Evolutionary conservation across 2,888 invertebrate species (phyloP).

Genomic region (Euzophera pinguis): DNA sequence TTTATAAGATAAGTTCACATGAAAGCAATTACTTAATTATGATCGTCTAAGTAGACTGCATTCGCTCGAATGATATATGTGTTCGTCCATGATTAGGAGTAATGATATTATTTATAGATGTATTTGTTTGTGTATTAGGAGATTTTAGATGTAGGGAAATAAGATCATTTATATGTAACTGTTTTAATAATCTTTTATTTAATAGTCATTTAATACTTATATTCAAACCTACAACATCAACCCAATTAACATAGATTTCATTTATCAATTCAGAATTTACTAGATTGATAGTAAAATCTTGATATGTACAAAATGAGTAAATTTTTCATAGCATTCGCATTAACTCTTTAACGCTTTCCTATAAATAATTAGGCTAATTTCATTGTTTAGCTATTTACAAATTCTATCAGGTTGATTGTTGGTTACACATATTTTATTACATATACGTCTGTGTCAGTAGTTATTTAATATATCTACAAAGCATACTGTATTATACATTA

Average conservation of each 20-base stretch:
- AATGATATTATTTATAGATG: constrained; percentile 64
- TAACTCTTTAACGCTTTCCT: constrained; percentile 43
- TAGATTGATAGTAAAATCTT: background rate
- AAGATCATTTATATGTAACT: constrained; percentile 31
- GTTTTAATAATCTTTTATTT: constrained; percentile 8
- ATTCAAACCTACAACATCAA: background rate
- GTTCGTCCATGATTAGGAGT: constrained; percentile 75
- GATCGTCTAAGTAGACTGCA: constrained; percentile 72
- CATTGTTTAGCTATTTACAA: constrained; percentile 66
- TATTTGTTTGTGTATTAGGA: constrained; percentile 64
- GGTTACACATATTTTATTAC: constrained; percentile 68
- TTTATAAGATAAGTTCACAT: constrained; percentile 50
- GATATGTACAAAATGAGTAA: constrained; percentile 36
- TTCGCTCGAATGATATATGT: constrained; percentile 76
- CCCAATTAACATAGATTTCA: background rate
- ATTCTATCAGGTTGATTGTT: constrained; percentile 73
- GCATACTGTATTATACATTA: constrained; percentile 55
- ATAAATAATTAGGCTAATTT: constrained; percentile 45
- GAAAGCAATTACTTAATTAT: constrained; percentile 68
- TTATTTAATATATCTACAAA: constrained; percentile 44
- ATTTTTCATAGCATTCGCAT: constrained; percentile 28
- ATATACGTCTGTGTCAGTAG: constrained; percentile 57
- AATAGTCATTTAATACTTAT: background rate
- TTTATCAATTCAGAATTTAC: constrained; percentile 4
- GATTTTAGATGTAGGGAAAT: constrained; percentile 42